Percentiles rank a stretch among this genome's conserved stretches.
phyloP scores from a whole-genome alignment of 92 coral and sea anemone species.

The Nematostella vectensis region DNA sequence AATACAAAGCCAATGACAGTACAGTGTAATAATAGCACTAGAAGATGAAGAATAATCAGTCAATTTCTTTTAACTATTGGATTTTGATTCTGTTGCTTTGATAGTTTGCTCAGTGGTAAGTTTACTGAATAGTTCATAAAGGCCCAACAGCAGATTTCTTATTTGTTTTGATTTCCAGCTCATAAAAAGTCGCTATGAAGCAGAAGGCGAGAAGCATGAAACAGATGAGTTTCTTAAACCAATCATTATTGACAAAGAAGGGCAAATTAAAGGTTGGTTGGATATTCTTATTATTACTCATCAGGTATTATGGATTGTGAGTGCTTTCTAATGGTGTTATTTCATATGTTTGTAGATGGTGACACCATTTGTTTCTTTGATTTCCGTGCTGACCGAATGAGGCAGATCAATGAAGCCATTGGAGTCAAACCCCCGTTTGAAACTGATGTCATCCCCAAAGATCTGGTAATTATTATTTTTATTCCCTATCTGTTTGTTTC shows the following conservation, averaged over 20 bases:
- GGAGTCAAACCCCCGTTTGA: conserved; percentile 97
- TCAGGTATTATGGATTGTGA: too few species aligned
- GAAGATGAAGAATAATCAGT: too few species aligned
- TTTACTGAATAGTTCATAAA: too few species aligned
- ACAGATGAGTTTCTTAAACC: conserved; percentile 97
- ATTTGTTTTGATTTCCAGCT: conserved; percentile 51
- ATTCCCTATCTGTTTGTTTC: too few species aligned
- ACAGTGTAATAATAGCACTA: too few species aligned
- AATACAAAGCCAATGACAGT: too few species aligned
- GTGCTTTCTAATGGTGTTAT: background rate
- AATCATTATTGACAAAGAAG: conserved; percentile 87
- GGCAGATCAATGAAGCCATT: conserved; percentile 87
- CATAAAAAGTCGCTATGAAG: conserved; percentile 83
- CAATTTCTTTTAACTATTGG: too few species aligned
- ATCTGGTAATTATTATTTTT: conserved; percentile 70
- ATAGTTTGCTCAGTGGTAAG: too few species aligned
- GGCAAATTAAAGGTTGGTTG: conserved; percentile 67
- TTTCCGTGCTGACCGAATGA: conserved; percentile 94
- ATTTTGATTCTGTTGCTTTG: too few species aligned
- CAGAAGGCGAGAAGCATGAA: conserved; percentile 78
- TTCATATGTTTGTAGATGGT: conserved; percentile 60
- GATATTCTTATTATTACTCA: too few species aligned
- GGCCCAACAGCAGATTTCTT: too few species aligned
- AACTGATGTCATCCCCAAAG: conserved; percentile 76
- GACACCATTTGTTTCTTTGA: conserved; percentile 85